Conservation (phyloP, 2,888 invertebrate genomes). For the Melitaea athalia region DNA sequence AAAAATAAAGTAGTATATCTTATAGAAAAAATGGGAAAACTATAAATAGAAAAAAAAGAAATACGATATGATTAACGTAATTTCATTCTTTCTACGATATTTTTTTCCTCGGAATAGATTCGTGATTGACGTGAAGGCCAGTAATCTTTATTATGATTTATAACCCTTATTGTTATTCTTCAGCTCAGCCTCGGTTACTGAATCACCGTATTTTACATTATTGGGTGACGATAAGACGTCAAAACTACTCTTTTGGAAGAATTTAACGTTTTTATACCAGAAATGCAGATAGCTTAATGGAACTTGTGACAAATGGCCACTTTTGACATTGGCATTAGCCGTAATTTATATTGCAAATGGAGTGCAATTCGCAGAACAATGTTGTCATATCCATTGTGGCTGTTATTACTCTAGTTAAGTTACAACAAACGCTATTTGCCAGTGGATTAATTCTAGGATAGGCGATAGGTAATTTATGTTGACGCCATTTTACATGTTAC, state of each 20-base stretch:
- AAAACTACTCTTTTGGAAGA: not conserved
- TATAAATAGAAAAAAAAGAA: conserved; percentile 1
- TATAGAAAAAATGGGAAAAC: not conserved
- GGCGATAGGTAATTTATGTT: no score
- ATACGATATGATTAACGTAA: conserved; percentile 12
- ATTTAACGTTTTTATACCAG: not conserved
- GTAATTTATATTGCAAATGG: not conserved
- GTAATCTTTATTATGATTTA: conserved; percentile 39
- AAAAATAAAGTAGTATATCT: not conserved
- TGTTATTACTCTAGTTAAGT: not conserved
- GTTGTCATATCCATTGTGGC: not conserved
- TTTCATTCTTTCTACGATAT: conserved; percentile 17
- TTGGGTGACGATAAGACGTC: not conserved
- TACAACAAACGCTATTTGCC: no score
- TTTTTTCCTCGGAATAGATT: conserved; percentile 15
- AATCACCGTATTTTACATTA: conserved; percentile 2
- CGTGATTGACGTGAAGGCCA: conserved; percentile 36
- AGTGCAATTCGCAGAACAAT: not conserved
- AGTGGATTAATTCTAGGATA: no score
- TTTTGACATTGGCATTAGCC: not conserved
- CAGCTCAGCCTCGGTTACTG: conserved; percentile 7
- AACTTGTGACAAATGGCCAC: not conserved
- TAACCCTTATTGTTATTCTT: conserved; percentile 34
- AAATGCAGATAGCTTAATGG: not conserved
- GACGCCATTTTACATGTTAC: no score